Conservation (phyloP, 2,888 invertebrate species). For the Cantharis rustica region DNA sequence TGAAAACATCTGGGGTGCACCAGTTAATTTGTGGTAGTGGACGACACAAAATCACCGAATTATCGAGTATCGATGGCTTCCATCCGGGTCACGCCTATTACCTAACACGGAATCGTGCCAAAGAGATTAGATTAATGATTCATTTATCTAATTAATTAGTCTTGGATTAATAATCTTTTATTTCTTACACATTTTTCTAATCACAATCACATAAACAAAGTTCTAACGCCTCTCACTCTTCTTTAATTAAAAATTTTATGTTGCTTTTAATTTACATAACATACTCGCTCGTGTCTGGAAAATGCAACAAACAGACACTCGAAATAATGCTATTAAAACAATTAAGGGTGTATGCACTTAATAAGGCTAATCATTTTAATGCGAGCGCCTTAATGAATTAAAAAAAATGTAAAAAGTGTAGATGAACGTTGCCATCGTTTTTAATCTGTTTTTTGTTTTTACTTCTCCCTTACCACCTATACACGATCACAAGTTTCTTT, state of each 20-base stretch:
- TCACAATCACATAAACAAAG: neutral
- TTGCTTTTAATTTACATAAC: neutral
- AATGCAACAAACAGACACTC: slow-evolving; percentile 17
- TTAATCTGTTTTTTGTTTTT: slow-evolving; percentile 42
- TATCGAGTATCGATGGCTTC: slow-evolving; percentile 55
- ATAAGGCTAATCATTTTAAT: slow-evolving; percentile 33
- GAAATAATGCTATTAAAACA: slow-evolving; percentile 36
- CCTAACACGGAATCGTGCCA: slow-evolving; percentile 42
- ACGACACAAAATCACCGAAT: slow-evolving; percentile 46
- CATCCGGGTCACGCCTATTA: slow-evolving; percentile 53
- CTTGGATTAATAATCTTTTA: slow-evolving; percentile 10
- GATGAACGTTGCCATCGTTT: slow-evolving; percentile 30
- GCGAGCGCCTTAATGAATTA: slow-evolving; percentile 29
- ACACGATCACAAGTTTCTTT: slow-evolving; percentile 48
- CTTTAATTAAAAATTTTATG: neutral
- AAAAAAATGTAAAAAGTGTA: slow-evolving; percentile 29
- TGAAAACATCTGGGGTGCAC: slow-evolving; percentile 48
- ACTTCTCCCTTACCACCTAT: slow-evolving; percentile 50
- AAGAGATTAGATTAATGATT: slow-evolving; percentile 30
- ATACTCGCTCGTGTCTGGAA: neutral
- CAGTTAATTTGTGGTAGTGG: slow-evolving; percentile 45
- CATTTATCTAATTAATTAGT: slow-evolving; percentile 22
- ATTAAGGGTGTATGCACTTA: slow-evolving; percentile 36
- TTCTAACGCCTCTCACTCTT: neutral
- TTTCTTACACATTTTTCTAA: neutral